Evolutionary conservation across 2,113 vertebrate species (phyloP), one percentile per base, ranked within the genome.

Genomic region (Regulus satrapa): DNA sequence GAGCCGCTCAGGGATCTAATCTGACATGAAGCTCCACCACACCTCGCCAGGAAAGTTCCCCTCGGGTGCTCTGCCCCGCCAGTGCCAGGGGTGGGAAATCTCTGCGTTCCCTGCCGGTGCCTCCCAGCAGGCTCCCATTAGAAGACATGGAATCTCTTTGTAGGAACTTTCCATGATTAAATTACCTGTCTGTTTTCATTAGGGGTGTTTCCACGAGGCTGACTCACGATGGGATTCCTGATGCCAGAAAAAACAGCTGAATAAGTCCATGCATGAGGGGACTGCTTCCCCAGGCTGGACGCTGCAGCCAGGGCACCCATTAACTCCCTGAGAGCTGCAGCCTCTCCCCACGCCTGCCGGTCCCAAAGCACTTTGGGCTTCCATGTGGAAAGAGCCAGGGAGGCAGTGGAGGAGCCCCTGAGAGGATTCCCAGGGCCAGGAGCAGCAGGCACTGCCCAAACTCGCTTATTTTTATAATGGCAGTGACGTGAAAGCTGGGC

Each of bases 171-270:
- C 94, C 88, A 5, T 46, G 94, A 97, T 91, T 97, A 86, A 97
- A 97, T 96, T 89, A 96, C 94, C 94, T 97, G 95, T 89, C 96
- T 88, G 92, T 43, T 97, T 43, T 91, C 96, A 95, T 96, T 95
- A 95, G 3, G 8, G 90, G 69, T 7, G 66, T 91, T 94, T 75
- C 85, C 71, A 21, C 1, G n/a, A 93, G 89, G 82, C 88, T 93
- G 87, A 85, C 74, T 94, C 83, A 36, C 3, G 85, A 38, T 59
- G 82, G 86, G 94, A 55, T 17, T 32, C 79, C 89, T 19, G 72
- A 8, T 51, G 85, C 93, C 73, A 95, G 91, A 15, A 61, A 79
- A 85, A 95, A 48, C 45, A 94, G 82, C 89, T 92, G 73, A 83
- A 32, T 75, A 84, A 85, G 67, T 5, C 81, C 56, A 2, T 4